phyloP scores from a whole-genome alignment of 2,888 invertebrate genomes.

The Meghimatium bilineatum region DNA sequence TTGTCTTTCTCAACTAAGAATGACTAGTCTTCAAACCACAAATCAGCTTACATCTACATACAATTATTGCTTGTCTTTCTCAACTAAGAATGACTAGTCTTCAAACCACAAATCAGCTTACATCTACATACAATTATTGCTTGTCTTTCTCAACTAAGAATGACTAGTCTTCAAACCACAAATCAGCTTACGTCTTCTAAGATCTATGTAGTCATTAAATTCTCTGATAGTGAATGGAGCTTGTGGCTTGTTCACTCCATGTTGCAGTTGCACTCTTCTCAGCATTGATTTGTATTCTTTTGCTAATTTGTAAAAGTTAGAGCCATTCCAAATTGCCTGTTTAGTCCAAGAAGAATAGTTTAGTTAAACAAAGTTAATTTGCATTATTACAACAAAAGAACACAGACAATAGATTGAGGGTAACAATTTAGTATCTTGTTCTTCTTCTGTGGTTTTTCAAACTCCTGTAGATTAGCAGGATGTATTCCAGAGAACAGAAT shows the following conservation, averaged over 20 bases:
- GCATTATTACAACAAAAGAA: not conserved
- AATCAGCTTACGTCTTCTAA: conserved; percentile 66
- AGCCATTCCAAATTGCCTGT: conserved; percentile 66
- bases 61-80: no score
- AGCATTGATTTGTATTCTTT: conserved; percentile 71
- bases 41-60: no score
- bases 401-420: not conserved
- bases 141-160: no score
- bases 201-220: conserved; percentile 72
- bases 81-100: no score
- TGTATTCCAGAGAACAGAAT: no score
- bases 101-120: conserved; percentile 58
- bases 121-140: no score
- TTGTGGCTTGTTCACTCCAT: conserved; percentile 66
- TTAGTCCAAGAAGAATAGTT: not conserved
- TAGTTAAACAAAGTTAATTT: no score
- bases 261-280: conserved; percentile 66
- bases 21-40: no score
- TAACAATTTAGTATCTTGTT: no score
- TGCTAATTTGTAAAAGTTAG: conserved; percentile 68
- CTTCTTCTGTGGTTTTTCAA: no score
- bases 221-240: conserved; percentile 67
- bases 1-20: no score
- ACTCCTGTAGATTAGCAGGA: no score
- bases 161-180: not conserved